These are phyloP conservation scores for Drosophila littoralis DNA, from an alignment of 1,140 invertebrate species.

Conservation along the genomic window DNA sequence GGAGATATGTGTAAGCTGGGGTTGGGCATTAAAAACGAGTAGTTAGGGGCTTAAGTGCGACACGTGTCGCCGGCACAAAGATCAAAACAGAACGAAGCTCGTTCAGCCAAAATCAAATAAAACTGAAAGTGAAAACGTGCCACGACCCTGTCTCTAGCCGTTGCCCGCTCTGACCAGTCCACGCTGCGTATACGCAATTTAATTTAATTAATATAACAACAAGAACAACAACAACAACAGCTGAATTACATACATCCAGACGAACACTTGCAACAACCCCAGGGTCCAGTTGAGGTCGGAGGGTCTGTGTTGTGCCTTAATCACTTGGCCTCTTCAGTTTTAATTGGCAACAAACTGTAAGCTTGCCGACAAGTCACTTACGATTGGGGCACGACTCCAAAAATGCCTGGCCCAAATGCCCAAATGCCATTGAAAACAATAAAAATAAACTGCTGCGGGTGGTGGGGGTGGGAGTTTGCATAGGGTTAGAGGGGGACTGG, in stretches of 20 bases:
- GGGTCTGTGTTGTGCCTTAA: conserved; percentile 50
- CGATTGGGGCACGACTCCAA: conserved; percentile 27
- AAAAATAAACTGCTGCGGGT: conserved; percentile 56
- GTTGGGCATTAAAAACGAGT: conserved; percentile 8
- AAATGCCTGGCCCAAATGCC: too few relatives aligned
- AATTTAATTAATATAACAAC: conserved; percentile 69
- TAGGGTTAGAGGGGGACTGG: background rate
- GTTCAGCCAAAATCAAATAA: conserved; percentile 76
- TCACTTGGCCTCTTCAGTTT: conserved; percentile 78
- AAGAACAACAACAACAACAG: conserved; percentile 35
- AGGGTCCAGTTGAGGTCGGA: conserved; percentile 18
- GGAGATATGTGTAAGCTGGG: conserved; percentile 6
- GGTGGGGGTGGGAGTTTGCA: conserved; percentile 2
- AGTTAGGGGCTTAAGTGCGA: conserved; percentile 42
- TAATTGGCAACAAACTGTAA: conserved; percentile 79
- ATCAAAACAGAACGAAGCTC: conserved; percentile 74
- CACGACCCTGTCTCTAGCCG: conserved; percentile 3
- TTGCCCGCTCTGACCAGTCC: conserved; percentile 32
- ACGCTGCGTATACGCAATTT: conserved; percentile 79
- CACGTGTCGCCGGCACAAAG: conserved; percentile 60
- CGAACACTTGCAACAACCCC: conserved; percentile 20
- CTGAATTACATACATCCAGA: background rate
- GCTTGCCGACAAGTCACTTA: conserved; percentile 50
- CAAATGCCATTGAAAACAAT: conserved; percentile 64
- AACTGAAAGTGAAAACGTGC: conserved; percentile 58